A percentile compares a stretch with the other conserved stretches of the same genome.
These are phyloP conservation scores for human (Homo sapiens) DNA, from an alignment of 2,113 vertebrate genomes.

Conservation along the genomic window GRCh38 chr4:17091501-17092000, in stretches of 20 bases:
- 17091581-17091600: not conserved
- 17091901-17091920: fast-evolving
- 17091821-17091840: fast-evolving
- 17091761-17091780: fast-evolving
- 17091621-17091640: slow-evolving; percentile 20
- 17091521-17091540: not conserved
- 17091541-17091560: not conserved
- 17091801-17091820: not conserved
- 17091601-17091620: not conserved
- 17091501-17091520: not conserved
- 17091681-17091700: not conserved
- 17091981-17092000: not conserved
- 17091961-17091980: not conserved
- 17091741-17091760: fast-evolving
- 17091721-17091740: fast-evolving
- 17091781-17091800: not conserved
- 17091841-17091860: fast-evolving
- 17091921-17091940: not conserved
- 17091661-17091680: not conserved
- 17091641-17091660: not conserved
- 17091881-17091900: not conserved
- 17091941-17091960: not conserved
- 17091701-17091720: not conserved
- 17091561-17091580: slow-evolving; percentile 27
- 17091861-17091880: not conserved